Evolutionary conservation across 53 echinoderm and acorn worm genomes (phyloP).

Genomic region (Temnopleurus reevesii): DNA sequence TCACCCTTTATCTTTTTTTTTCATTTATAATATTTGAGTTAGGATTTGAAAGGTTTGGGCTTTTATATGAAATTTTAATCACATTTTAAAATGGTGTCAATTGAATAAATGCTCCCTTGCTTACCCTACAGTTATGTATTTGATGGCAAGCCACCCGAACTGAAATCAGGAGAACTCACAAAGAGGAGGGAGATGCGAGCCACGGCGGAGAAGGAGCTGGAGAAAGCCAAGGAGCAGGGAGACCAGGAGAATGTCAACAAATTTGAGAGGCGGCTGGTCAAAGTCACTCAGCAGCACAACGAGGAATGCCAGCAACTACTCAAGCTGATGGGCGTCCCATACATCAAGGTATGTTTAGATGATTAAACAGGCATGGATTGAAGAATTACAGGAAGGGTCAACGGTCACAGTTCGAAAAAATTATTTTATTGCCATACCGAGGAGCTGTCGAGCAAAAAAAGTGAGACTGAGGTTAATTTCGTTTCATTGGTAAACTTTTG

Average conservation of each 20-base stretch:
- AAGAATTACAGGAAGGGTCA: too few relatives aligned
- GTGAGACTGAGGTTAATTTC: too few relatives aligned
- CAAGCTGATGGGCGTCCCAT: constrained; percentile 91
- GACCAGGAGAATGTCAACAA: constrained; percentile 85
- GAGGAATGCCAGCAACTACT: constrained; percentile 89
- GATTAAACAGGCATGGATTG: too few relatives aligned
- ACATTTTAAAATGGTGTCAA: too few relatives aligned
- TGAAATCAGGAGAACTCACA: constrained; percentile 93
- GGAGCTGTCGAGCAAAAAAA: too few relatives aligned
- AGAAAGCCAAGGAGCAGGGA: constrained; percentile 92
- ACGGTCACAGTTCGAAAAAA: too few relatives aligned
- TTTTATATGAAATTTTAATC: too few relatives aligned
- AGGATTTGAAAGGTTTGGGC: too few relatives aligned
- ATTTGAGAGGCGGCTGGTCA: constrained; percentile 91
- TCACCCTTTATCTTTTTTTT: too few relatives aligned
- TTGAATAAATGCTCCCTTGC: background rate
- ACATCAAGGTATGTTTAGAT: constrained; percentile 76
- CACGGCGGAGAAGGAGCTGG: constrained; percentile 95
- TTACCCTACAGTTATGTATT: constrained; percentile 80
- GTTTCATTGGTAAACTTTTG: too few relatives aligned
- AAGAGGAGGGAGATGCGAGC: constrained; percentile 89
- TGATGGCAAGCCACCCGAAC: constrained; percentile 98
- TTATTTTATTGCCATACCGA: too few relatives aligned
- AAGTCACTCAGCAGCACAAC: constrained; percentile 88
- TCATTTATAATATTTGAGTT: too few relatives aligned